phyloP scores from a whole-genome alignment of 2,888 invertebrate genomes.

The Lycophotia porphyrea region DNA sequence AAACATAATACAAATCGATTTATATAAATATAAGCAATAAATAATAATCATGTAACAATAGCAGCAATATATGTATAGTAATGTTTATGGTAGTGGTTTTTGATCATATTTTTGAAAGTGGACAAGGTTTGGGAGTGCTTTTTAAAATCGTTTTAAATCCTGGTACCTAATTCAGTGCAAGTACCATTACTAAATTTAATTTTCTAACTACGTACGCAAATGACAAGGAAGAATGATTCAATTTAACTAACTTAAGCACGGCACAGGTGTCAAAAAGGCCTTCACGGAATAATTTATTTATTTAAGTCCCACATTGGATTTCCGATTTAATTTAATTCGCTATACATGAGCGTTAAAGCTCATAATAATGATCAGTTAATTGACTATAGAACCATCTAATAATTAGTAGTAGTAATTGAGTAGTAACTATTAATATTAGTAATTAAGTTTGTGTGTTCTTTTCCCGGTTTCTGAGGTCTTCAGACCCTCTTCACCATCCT shows the following conservation, averaged over 20 bases:
- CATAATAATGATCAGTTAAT: conserved; percentile 24
- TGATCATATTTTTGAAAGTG: no score
- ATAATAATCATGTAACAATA: no score
- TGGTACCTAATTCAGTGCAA: background rate
- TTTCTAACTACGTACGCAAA: background rate
- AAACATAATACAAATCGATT: no score
- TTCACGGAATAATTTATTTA: conserved; percentile 25
- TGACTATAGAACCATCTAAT: conserved; percentile 3
- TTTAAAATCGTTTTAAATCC: background rate
- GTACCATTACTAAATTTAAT: background rate
- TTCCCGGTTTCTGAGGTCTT: background rate
- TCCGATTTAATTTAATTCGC: conserved; percentile 25
- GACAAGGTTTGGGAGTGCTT: no score
- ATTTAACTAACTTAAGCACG: background rate
- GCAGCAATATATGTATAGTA: no score
- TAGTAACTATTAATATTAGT: no score
- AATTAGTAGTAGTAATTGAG: no score
- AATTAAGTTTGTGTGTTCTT: background rate
- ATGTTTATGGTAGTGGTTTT: no score
- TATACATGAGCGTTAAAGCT: conserved; percentile 1
- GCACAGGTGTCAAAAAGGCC: conserved; percentile 20
- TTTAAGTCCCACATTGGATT: conserved; percentile 20
- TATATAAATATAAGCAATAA: no score
- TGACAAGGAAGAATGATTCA: conserved; percentile 2
- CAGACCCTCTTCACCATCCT: background rate